These are phyloP conservation scores for Lingula anatina DNA, from an alignment of 2,888 invertebrate genomes.

Conservation along the genomic window DNA sequence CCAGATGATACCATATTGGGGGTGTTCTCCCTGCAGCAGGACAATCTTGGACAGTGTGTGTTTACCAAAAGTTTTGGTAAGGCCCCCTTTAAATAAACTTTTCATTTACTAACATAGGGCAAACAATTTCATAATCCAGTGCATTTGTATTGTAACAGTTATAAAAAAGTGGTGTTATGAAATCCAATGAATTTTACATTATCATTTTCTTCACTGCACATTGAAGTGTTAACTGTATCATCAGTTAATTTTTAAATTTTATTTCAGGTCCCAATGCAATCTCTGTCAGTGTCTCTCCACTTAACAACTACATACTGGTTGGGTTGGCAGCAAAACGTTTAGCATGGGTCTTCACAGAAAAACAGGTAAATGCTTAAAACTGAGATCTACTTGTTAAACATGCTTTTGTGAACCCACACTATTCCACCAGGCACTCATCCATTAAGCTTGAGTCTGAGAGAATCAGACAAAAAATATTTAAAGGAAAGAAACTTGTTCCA, in stretches of 20 bases:
- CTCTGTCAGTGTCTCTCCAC: constrained; percentile 79
- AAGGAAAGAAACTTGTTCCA: too few relatives aligned
- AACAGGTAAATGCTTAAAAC: constrained; percentile 48
- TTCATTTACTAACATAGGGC: not conserved
- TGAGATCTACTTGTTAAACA: too few relatives aligned
- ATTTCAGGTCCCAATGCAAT: constrained; percentile 69
- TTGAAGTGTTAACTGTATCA: too few relatives aligned
- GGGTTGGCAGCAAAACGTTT: constrained; percentile 62
- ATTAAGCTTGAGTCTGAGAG: too few relatives aligned
- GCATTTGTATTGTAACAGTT: too few relatives aligned
- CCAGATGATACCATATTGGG: constrained; percentile 72
- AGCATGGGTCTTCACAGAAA: constrained; percentile 36
- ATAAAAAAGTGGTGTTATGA: too few relatives aligned
- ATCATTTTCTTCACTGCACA: too few relatives aligned
- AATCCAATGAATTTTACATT: too few relatives aligned
- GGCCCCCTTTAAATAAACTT: constrained; percentile 5
- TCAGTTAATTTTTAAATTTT: too few relatives aligned
- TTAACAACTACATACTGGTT: constrained; percentile 72
- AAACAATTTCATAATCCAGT: not conserved
- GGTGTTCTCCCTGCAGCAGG: constrained; percentile 73
- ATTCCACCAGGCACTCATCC: too few relatives aligned
- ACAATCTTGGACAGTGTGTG: constrained; percentile 70
- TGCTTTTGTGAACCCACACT: too few relatives aligned
- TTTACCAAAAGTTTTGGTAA: constrained; percentile 61
- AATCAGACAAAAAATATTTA: too few relatives aligned